These are phyloP conservation scores for Peromyscus maniculatus DNA, from an alignment of 2,113 vertebrate genomes.

Conservation along the genomic window DNA sequence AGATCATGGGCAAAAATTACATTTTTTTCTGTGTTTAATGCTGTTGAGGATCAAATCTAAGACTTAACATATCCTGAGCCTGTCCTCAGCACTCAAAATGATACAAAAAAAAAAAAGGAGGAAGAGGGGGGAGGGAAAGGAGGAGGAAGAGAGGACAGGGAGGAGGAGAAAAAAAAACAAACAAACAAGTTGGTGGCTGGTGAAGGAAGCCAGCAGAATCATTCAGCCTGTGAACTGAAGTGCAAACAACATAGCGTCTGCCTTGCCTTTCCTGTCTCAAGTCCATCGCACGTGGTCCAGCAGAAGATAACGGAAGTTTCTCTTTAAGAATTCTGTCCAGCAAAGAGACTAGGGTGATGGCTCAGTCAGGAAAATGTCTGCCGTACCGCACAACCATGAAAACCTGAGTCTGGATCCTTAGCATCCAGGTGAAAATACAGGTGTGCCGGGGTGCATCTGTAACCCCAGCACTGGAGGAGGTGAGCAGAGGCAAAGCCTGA, in stretches of 20 bases:
- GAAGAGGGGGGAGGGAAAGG: neutral
- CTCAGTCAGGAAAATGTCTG: neutral
- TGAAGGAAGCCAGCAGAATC: neutral
- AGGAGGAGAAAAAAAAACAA: neutral
- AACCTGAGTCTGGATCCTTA: neutral
- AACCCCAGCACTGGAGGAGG: neutral
- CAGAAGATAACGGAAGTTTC: neutral
- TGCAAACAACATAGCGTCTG: neutral
- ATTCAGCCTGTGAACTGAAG: neutral
- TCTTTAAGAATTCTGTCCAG: neutral
- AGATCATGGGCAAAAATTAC: neutral
- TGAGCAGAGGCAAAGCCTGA: neutral
- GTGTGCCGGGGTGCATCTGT: neutral
- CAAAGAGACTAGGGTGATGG: neutral
- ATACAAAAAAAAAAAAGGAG: neutral
- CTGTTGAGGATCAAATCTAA: neutral
- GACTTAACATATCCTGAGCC: neutral
- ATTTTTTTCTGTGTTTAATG: neutral
- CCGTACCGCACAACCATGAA: neutral
- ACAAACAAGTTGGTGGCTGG: neutral
- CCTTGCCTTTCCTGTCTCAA: neutral
- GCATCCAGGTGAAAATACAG: neutral
- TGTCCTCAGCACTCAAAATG: neutral
- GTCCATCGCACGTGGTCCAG: neutral
- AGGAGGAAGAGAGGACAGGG: neutral